Conservation (phyloP, 2,113 vertebrate genomes). For the Orcinus orca region DNA sequence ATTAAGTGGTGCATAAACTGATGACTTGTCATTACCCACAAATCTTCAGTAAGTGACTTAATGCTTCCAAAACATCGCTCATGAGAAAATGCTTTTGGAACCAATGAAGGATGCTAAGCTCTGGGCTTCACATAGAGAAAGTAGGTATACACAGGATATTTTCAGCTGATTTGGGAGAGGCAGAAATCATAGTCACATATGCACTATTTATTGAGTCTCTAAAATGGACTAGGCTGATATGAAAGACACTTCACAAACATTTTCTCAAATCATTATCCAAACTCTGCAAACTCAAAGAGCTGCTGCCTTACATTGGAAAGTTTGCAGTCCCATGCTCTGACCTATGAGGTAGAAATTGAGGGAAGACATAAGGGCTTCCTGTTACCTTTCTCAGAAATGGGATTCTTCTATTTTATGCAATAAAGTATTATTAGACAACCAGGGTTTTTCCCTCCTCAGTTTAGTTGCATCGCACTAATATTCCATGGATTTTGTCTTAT, state of each 20-base stretch:
- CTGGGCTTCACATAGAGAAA: background rate
- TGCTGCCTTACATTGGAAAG: background rate
- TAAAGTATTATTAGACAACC: background rate
- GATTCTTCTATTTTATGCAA: background rate
- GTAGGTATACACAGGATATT: background rate
- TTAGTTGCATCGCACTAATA: background rate
- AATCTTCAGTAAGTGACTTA: background rate
- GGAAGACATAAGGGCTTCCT: background rate
- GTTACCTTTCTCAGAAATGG: background rate
- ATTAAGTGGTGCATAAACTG: background rate
- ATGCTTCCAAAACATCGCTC: background rate
- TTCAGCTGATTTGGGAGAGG: background rate
- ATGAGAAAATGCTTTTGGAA: background rate
- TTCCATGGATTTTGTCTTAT: background rate
- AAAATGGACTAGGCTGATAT: background rate
- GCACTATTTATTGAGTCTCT: background rate
- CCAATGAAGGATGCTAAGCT: background rate
- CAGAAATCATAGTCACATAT: background rate
- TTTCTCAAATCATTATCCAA: background rate
- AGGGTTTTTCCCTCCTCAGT: background rate
- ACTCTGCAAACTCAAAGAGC: background rate
- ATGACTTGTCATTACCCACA: background rate
- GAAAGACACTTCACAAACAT: background rate
- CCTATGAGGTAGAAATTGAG: background rate
- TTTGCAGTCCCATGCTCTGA: background rate